phyloP scores from a whole-genome alignment of 1,140 invertebrate genomes.

The Drosophila lacteicornis region DNA sequence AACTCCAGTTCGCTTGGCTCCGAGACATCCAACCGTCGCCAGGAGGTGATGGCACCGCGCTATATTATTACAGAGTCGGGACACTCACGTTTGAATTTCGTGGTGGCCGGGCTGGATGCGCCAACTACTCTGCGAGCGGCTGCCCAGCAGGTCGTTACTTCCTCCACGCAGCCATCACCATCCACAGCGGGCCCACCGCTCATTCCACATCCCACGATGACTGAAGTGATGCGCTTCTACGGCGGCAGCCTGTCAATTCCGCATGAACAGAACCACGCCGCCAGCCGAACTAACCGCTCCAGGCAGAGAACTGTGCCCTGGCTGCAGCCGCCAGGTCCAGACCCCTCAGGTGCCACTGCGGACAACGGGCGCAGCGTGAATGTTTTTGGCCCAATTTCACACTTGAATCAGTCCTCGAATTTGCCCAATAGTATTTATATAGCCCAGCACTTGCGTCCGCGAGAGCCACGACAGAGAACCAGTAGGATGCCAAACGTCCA shows the following conservation, averaged over 20 bases:
- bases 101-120: neutral
- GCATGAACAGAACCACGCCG: neutral
- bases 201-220: conserved; percentile 7
- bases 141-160: conserved; percentile 1
- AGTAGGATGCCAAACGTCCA: conserved; percentile 9
- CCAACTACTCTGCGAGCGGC: neutral
- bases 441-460: neutral
- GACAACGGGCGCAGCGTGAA: conserved; percentile 1
- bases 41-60: conserved; percentile 3
- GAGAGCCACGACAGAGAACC: conserved; percentile 7
- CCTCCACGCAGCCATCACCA: neutral
- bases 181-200: neutral
- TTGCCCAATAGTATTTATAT: neutral
- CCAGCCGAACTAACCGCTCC: conserved; percentile 5
- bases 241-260: neutral
- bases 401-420: neutral
- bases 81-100: conserved; percentile 1
- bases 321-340: neutral
- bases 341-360: too few relatives aligned
- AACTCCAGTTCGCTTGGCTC: conserved; percentile 9
- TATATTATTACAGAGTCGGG: conserved; percentile 8
- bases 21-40: conserved; percentile 4
- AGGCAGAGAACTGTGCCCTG: conserved; percentile 1
- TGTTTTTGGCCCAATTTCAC: conserved; percentile 10
- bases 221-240: conserved; percentile 49